phyloP scores from a whole-genome alignment of 2,113 vertebrate genomes.

The Maccullochella peelii region DNA sequence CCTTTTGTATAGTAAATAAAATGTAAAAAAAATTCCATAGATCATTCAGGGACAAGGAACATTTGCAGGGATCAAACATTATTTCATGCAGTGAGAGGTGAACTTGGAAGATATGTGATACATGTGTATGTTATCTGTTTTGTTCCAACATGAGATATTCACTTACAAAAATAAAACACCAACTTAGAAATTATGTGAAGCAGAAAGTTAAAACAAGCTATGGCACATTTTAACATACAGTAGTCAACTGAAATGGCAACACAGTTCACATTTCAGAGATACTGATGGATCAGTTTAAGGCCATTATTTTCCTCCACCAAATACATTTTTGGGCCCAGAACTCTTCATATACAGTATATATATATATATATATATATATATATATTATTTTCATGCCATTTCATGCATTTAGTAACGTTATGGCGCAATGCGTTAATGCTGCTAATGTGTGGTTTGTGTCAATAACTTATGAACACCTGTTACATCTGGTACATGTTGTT shows the following conservation, averaged over 20 bases:
- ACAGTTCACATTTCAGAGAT: constrained; percentile 28
- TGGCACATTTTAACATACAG: constrained; percentile 61
- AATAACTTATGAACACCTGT: constrained; percentile 31
- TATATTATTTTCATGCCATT: constrained; percentile 58
- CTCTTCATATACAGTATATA: constrained; percentile 26
- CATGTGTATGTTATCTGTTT: background rate
- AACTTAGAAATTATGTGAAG: background rate
- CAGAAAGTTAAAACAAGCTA: constrained; percentile 29
- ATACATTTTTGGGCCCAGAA: constrained; percentile 63
- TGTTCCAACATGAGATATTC: constrained; percentile 10
- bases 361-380: background rate
- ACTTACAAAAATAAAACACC: constrained; percentile 3
- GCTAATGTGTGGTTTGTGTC: background rate
- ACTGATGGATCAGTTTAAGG: constrained; percentile 6
- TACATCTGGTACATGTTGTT: constrained; percentile 14
- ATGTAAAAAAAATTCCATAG: background rate
- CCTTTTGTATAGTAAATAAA: constrained; percentile 13
- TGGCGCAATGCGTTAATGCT: constrained; percentile 35
- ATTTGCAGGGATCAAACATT: constrained; percentile 31
- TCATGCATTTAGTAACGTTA: constrained; percentile 63
- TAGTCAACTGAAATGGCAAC: constrained; percentile 4
- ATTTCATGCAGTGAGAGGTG: constrained; percentile 57
- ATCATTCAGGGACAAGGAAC: constrained; percentile 4
- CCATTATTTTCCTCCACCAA: constrained; percentile 10
- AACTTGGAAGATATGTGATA: background rate